A percentile compares a stretch with the other conserved stretches of the same genome.
Conservation (phyloP, 2,888 invertebrate species). For the Pandemis cinnamomeana region DNA sequence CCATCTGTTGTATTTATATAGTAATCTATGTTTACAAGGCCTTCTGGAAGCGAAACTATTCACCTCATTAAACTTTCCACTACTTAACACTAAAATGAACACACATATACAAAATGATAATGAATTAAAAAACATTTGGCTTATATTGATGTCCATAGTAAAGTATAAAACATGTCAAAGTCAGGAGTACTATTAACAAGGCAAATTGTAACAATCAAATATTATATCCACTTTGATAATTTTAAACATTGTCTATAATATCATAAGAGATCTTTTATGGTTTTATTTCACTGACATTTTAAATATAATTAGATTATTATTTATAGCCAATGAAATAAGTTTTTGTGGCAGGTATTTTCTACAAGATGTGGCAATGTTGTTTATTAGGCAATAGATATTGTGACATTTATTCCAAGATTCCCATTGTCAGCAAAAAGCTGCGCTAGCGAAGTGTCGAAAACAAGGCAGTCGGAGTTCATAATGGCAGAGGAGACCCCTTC, state of each 20-base stretch:
- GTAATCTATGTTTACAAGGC: conserved; percentile 63
- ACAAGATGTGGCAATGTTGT: conserved; percentile 50
- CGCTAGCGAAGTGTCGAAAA: conserved; percentile 99
- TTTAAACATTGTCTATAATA: conserved; percentile 34
- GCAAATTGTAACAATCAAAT: conserved; percentile 31
- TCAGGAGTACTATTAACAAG: conserved; percentile 33
- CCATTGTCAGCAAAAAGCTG: conserved; percentile 99
- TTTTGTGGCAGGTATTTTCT: conserved; percentile 45
- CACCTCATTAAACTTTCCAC: conserved; percentile 63
- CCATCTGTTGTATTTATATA: conserved; percentile 53
- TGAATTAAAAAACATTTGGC: conserved; percentile 73
- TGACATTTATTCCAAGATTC: conserved; percentile 99
- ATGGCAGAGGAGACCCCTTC: conserved; percentile 99
- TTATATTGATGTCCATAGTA: conserved; percentile 69
- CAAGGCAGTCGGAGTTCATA: conserved; percentile 98
- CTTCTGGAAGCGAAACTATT: conserved; percentile 58
- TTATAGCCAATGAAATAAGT: conserved; percentile 50
- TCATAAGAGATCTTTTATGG: conserved; percentile 35
- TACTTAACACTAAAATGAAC: conserved; percentile 80
- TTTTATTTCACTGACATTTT: conserved; percentile 40
- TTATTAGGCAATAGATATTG: conserved; percentile 95
- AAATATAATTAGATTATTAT: conserved; percentile 42
- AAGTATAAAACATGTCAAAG: conserved; percentile 43
- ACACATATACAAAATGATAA: conserved; percentile 73
- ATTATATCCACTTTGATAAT: conserved; percentile 30